Evolutionary conservation across 2,113 vertebrate species (phyloP), one percentile per base, ranked within the genome.

Genomic region (Synodontis membranacea): DNA sequence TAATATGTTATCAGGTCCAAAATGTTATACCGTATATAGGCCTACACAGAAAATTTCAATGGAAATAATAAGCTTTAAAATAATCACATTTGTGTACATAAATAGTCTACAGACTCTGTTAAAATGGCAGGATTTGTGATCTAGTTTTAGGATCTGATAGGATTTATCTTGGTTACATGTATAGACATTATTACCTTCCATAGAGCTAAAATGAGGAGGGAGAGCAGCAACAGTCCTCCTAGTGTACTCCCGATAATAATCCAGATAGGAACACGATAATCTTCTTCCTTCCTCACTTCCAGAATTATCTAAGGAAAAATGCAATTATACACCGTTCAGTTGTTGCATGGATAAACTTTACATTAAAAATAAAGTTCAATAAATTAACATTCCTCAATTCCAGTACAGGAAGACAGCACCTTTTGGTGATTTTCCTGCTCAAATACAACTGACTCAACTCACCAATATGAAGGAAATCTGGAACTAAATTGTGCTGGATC

Each of bases 201-300:
- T 34, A 99, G 94, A 0, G 86, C 96, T 1, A 99, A 94, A 60
- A 98, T 95, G 0, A 99, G 94, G 54, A 99, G 91, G 0, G 95
- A 96, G 68, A 99, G 94, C 1, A 99, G 94, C 90, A 99, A 92
- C 85, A 99, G 94, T 0, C 98, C 98, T 2, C 97, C 98, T 7
- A 98, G 85, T 0, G 96, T 95, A 92, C 98, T 99, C 0, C 96
- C 97, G 48, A 99, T 90, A 31, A 99, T 95, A 88, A 99, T 96
- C 97, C 97, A 98, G 87, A 96, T 90, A 15, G 97, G 95, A 74
- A 99, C 85, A 12, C 92, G 92, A 0, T 87, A 94, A 48, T 96
- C 95, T 68, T 96, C 96, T 0, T 96, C 92, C 85, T 97, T 99
- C 90, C 96, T 96, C 84, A 99, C 92, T 89, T 97, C 97, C 75